Evolutionary conservation across 2,113 vertebrate species (phyloP).

Genomic region (Willisornis vidua): DNA sequence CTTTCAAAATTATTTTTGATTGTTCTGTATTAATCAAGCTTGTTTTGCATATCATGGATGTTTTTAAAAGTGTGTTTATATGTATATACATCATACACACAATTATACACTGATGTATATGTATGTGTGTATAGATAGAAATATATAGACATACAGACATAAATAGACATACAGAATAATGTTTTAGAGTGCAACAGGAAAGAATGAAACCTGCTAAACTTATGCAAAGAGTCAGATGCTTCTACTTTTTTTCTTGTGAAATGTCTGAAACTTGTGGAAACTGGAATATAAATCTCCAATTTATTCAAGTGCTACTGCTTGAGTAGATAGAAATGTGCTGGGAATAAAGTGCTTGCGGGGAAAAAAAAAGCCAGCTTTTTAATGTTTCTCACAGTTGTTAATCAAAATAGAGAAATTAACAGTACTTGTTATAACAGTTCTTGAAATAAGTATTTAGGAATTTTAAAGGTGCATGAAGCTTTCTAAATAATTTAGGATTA

Average conservation of each 20-base stretch:
- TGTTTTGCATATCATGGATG: background rate
- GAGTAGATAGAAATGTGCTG: background rate
- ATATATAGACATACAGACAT: too few species aligned
- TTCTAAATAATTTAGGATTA: background rate
- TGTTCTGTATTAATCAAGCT: background rate
- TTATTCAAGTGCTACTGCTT: background rate
- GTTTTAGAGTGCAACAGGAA: background rate
- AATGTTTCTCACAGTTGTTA: slow-evolving; percentile 1
- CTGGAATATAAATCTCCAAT: background rate
- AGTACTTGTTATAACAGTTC: slow-evolving; percentile 27
- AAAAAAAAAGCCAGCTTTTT: background rate
- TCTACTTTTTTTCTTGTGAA: background rate
- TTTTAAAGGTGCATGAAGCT: background rate
- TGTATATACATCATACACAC: background rate
- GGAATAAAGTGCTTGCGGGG: background rate
- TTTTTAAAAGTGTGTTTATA: background rate
- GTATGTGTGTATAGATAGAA: background rate
- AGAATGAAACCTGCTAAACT: background rate
- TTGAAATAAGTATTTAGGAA: slow-evolving; percentile 4
- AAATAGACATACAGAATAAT: background rate
- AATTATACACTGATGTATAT: background rate
- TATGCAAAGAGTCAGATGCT: background rate
- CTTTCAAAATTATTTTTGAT: background rate
- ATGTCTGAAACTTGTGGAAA: background rate
- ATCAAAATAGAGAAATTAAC: slow-evolving; percentile 49